Conservation (phyloP, 2,113 vertebrate genomes). For the Heteronetta atricapilla region DNA sequence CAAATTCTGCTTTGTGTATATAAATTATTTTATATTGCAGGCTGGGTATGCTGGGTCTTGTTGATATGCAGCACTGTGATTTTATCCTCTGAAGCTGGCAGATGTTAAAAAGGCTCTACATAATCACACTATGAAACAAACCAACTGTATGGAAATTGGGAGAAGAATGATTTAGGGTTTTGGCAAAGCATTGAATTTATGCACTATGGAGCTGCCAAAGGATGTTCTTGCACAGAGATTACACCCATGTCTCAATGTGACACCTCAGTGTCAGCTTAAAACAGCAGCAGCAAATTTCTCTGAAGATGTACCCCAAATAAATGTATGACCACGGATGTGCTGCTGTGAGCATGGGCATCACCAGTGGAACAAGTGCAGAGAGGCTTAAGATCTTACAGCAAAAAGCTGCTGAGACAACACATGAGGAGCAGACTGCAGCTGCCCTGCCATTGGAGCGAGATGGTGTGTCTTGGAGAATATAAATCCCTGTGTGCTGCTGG, state of each 20-base stretch:
- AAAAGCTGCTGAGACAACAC: background rate
- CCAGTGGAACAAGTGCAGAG: background rate
- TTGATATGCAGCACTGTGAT: conserved; percentile 65
- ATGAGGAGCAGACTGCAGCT: background rate
- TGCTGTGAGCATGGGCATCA: background rate
- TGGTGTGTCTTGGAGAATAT: background rate
- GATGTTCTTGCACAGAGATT: background rate
- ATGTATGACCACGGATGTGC: background rate
- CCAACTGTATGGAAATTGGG: background rate
- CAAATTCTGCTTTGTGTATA: conserved; percentile 52
- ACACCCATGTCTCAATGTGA: background rate
- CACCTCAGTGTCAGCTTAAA: background rate
- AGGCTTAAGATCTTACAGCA: background rate
- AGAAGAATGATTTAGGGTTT: background rate
- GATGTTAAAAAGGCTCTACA: conserved; percentile 41
- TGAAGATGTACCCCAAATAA: background rate
- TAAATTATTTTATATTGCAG: conserved; percentile 51
- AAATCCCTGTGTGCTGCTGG: background rate
- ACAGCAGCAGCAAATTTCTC: background rate
- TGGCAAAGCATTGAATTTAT: conserved; percentile 1
- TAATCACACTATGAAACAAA: conserved; percentile 6
- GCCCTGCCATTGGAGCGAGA: background rate
- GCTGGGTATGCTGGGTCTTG: conserved; percentile 57
- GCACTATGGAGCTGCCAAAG: conserved; percentile 22
- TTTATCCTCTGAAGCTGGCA: conserved; percentile 50